Conservation (phyloP, 2,888 invertebrate genomes). For the Sesamia inferens region DNA sequence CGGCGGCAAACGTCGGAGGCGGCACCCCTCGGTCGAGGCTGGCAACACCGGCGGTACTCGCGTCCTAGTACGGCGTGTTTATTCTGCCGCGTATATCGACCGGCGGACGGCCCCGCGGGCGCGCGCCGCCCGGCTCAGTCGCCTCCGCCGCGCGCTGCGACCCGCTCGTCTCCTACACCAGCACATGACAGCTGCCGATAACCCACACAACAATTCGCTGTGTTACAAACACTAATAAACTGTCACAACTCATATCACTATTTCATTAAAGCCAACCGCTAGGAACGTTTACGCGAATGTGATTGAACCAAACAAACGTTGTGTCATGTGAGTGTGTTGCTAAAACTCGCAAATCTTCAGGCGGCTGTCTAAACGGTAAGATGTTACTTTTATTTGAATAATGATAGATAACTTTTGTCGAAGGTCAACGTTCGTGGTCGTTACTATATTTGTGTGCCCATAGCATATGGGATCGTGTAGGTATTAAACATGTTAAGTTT, state of each 20-base stretch:
- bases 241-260: slow-evolving; percentile 64
- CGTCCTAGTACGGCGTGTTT: slow-evolving; percentile 86
- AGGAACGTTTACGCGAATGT: slow-evolving; percentile 56
- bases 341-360: slow-evolving; percentile 75
- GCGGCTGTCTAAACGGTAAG: slow-evolving; percentile 85
- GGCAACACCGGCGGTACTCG: slow-evolving; percentile 78
- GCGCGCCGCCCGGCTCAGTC: slow-evolving; percentile 85
- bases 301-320: slow-evolving; percentile 68
- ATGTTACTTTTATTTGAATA: slow-evolving; percentile 61
- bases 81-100: slow-evolving; percentile 89
- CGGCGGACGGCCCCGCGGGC: slow-evolving; percentile 77
- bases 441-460: slow-evolving; percentile 63
- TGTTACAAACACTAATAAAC: slow-evolving; percentile 70
- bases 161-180: slow-evolving; percentile 75
- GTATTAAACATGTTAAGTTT: slow-evolving; percentile 71
- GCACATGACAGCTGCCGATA: slow-evolving; percentile 80
- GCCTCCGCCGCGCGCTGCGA: slow-evolving; percentile 71
- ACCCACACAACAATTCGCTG: slow-evolving; percentile 73
- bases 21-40: slow-evolving; percentile 74
- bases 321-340: slow-evolving; percentile 80
- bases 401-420: slow-evolving; percentile 63
- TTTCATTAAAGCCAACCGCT: slow-evolving; percentile 49
- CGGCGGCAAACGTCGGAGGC: slow-evolving; percentile 74
- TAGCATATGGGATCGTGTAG: slow-evolving; percentile 65
- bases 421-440: slow-evolving; percentile 70